Evolutionary conservation across 1,140 invertebrate genomes (phyloP).

Genomic region (Brachionus plicatilis): DNA sequence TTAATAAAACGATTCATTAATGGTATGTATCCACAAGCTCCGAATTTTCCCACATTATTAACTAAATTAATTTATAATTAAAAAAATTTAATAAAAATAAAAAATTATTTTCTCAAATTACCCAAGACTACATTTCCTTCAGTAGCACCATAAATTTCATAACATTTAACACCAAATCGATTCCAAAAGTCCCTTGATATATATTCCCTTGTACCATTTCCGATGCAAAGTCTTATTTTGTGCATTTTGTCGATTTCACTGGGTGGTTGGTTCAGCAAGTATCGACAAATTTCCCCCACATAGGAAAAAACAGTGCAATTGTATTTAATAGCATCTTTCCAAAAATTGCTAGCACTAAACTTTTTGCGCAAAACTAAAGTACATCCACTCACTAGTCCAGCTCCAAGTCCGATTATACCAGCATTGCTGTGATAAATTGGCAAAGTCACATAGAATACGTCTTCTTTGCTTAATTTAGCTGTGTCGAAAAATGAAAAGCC

Average conservation of each 20-base stretch:
- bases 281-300: slow-evolving; percentile 97
- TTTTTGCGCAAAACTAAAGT: slow-evolving; percentile 80
- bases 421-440: slow-evolving; percentile 92
- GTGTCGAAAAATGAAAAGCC: slow-evolving; percentile 32
- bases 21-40: slow-evolving; percentile 79
- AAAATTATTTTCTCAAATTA: not conserved
- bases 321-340: slow-evolving; percentile 87
- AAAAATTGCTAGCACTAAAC: slow-evolving; percentile 91
- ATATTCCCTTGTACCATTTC: slow-evolving; percentile 91
- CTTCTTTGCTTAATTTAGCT: slow-evolving; percentile 48
- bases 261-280: slow-evolving; percentile 78
- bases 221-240: slow-evolving; percentile 77
- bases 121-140: slow-evolving; percentile 70
- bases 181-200: slow-evolving; percentile 88
- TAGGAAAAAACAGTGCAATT: slow-evolving; percentile 78
- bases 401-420: slow-evolving; percentile 60
- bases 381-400: slow-evolving; percentile 69
- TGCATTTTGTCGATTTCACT: slow-evolving; percentile 74
- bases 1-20: not conserved
- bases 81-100: not conserved
- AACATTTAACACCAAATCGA: slow-evolving; percentile 74
- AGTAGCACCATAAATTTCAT: slow-evolving; percentile 96
- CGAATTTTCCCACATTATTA: slow-evolving; percentile 50
- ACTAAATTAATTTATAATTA: not conserved
- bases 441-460: slow-evolving; percentile 78